Evolutionary conservation across 2,113 vertebrate genomes (phyloP), one percentile per base, ranked within the genome.

Genomic region (Chitala chitala): DNA sequence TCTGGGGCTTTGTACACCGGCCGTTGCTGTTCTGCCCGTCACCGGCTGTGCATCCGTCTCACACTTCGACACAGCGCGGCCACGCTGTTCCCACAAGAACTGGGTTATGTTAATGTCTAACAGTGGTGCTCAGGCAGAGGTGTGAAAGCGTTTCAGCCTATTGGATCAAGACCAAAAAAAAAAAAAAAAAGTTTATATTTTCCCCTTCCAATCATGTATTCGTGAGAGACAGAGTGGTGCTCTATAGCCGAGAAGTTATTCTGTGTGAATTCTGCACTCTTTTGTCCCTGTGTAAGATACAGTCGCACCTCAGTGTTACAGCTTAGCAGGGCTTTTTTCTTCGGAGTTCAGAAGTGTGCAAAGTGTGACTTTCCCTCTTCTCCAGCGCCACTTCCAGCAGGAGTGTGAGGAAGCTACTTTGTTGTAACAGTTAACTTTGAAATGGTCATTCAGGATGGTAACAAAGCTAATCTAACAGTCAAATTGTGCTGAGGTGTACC

Each of bases 81-180:
- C 64, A 15, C 42, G 64, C 38, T 36, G 40, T 22, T 68, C 42
- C 40, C 64, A 1, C n/a, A 5, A n/a, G 17, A 68, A 26, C 64
- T 68, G 64, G 64, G 64, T 46, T 48, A 68, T 68, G 64, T 68
- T 68, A 26, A 68, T 31, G 36, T 24, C 7, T 24, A 22, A 17
- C 54, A 56, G 15, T 22, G 20, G 3, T 13, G 48, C 46, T 31
- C 48, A 15, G 17, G 68, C 46, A 69, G 48, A 69, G 68, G 68
- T 69, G 68, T 17, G 68, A 69, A 69, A 36, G 48, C 15, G 29
- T 22, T 56, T 56, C 24, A 24, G 20, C 54, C 48, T 51, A 10
- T 20, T 51, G 48, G 48, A 51, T 10, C 2, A 10, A 8, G 20
- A 51, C 48, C 48, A 51, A 20, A 51, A 51, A 20, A 51, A 51